Percentiles rank a stretch among this genome's conserved stretches.
Conservation (phyloP, 2,888 invertebrate species). For the Acholoe squamosa region DNA sequence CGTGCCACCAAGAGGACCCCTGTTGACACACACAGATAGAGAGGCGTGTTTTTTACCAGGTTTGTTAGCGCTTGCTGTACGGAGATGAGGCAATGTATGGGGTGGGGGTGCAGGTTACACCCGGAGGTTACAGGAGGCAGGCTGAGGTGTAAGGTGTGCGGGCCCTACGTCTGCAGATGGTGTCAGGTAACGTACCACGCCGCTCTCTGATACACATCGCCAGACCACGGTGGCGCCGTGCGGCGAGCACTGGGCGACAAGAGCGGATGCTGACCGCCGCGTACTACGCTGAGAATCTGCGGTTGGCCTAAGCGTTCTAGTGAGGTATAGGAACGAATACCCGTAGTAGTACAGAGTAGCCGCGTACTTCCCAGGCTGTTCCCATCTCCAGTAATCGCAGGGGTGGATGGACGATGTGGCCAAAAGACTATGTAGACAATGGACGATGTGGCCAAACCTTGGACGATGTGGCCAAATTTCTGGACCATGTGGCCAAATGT, state of each 20-base stretch:
- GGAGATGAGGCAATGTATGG: too few species aligned
- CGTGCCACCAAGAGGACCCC: background rate
- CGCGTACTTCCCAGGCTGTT: too few species aligned
- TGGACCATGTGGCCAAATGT: too few species aligned
- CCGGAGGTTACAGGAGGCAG: background rate
- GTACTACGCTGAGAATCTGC: too few species aligned
- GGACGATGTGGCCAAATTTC: too few species aligned
- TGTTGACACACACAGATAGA: slow-evolving; percentile 6
- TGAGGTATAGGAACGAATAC: too few species aligned
- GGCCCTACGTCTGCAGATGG: slow-evolving; percentile 3
- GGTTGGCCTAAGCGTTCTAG: too few species aligned
- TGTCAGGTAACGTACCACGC: background rate
- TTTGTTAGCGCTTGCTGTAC: background rate
- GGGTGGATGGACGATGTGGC: too few species aligned
- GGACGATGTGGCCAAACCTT: too few species aligned
- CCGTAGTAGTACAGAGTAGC: too few species aligned
- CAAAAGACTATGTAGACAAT: too few species aligned
- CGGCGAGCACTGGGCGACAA: background rate
- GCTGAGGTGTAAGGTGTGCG: background rate
- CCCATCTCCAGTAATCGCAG: too few species aligned
- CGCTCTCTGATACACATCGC: background rate
- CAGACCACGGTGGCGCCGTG: background rate
- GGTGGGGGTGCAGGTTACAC: background rate
- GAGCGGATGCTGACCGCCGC: background rate
- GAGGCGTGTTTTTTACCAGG: background rate